Conservation (phyloP, 2,797 vertebrate genomes). For the Vespertilio murinus region DNA sequence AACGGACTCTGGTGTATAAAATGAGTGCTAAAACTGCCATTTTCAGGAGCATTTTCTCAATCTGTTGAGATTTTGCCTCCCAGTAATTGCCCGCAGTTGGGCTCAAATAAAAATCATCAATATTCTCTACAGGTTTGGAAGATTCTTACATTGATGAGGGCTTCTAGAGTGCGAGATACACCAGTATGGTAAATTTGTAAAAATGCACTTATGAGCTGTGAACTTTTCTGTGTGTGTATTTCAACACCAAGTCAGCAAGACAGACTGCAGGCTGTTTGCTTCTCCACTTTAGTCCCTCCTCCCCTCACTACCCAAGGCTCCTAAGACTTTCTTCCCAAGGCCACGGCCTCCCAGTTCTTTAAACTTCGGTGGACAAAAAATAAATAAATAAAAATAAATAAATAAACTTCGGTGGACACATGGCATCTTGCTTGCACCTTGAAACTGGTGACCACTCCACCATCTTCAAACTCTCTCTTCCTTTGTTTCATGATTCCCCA, state of each 20-base stretch:
- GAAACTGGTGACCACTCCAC: neutral
- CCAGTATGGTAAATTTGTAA: neutral
- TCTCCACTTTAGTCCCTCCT: neutral
- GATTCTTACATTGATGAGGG: neutral
- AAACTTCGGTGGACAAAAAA: neutral
- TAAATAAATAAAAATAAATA: too few relatives aligned
- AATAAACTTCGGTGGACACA: neutral
- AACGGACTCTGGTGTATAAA: neutral
- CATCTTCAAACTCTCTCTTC: conserved; percentile 6
- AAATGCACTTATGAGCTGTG: neutral
- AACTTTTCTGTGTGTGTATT: neutral
- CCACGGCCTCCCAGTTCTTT: neutral
- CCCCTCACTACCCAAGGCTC: neutral
- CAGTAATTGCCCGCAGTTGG: neutral
- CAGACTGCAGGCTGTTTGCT: neutral
- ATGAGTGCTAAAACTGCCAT: neutral
- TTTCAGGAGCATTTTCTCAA: neutral
- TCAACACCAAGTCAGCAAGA: conserved; percentile 9
- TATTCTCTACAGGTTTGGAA: neutral
- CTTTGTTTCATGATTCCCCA: conserved; percentile 1
- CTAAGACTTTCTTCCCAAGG: neutral
- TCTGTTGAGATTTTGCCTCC: neutral
- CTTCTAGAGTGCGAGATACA: neutral
- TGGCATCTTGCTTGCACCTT: neutral
- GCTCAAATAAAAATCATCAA: neutral